Percentiles rank a stretch among this genome's conserved stretches.
Conservation (phyloP, 1,140 invertebrate species). For the Batillaria attramentaria region DNA sequence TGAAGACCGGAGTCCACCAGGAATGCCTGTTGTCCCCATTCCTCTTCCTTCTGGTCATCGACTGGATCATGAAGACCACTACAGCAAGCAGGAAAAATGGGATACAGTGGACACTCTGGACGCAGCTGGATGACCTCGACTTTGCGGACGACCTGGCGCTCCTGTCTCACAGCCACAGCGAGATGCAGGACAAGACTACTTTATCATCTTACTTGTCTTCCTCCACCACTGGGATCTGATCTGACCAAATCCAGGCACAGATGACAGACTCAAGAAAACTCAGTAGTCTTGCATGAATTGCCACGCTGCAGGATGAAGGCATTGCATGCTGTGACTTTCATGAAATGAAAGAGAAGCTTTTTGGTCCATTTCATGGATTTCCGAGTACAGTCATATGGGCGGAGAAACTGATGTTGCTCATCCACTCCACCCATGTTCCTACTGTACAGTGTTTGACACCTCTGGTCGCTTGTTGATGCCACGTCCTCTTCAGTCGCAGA, state of each 20-base stretch:
- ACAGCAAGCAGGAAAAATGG: too few relatives aligned
- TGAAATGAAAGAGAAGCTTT: conserved; percentile 32
- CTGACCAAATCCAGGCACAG: background rate
- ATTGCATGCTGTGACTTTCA: conserved; percentile 32
- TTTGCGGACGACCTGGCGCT: too few relatives aligned
- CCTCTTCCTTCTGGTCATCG: too few relatives aligned
- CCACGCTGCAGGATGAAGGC: conserved; percentile 23
- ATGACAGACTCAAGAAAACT: background rate
- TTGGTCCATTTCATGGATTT: conserved; percentile 40
- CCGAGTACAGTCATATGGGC: conserved; percentile 26
- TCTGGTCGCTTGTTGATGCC: conserved; percentile 1
- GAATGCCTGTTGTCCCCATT: too few relatives aligned
- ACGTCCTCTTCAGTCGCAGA: background rate
- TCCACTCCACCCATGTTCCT: conserved; percentile 34
- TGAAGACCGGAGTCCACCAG: too few relatives aligned
- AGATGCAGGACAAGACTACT: too few relatives aligned
- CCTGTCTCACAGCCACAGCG: too few relatives aligned
- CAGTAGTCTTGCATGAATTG: background rate
- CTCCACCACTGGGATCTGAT: background rate
- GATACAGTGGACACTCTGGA: too few relatives aligned
- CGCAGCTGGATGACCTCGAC: too few relatives aligned
- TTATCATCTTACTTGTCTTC: background rate
- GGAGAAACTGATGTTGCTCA: conserved; percentile 36
- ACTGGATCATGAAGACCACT: too few relatives aligned
- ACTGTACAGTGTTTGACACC: conserved; percentile 28